Base-by-base conservation (phyloP, 2,113 vertebrate genomes). In the Oreochromis spilurus region DNA sequence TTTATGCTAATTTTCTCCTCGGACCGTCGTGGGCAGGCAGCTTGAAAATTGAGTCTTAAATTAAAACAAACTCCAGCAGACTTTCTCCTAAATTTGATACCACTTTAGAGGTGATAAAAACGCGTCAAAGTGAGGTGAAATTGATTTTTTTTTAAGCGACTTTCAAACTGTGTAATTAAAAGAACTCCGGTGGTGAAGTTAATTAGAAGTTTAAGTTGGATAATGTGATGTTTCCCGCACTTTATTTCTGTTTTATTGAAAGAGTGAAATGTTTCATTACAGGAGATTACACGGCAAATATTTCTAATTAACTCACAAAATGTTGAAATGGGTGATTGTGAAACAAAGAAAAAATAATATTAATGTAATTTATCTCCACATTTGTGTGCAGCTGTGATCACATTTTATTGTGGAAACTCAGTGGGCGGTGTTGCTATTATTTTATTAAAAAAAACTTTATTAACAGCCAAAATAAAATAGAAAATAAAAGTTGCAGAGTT, bases 181-280 rank as follows among this genome's bases (percentile, higher is more conserved):
- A 6, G 70, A 78, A 84, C 79, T 90, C 57, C 82, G 81, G 55
- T 13, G 67, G 40, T 45, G 87, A 86, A 88, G 52, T 85, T 85
- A 55, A 87, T 84, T 79, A 57, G 17, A 88, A 89, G 70, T 85
- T 82, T 26, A 77, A 77, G 70, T 77, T 77, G 24, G 48, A 19
- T 19, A 77, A 50, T 50, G 24, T 77, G 43, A 50, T 29, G 70
- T 50, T 77, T 31, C 16, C 16, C 9, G 43, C 77, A 72, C 16
- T 83, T 72, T 78, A 5, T 8, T 50, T 77, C 43, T 77, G 43
- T 50, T 50, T 75, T 12, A 48, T 48, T 75, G 43, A 50, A 26
- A 11, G 24, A 24, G 40, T 26, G 14, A 48, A 12, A 75, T 0
- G 17, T 75, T 75, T 77, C 9, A 77, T 50, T 77, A 50, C 17